Conservation (phyloP, 2,797 vertebrate species). For the Rhinophrynus dorsalis region DNA sequence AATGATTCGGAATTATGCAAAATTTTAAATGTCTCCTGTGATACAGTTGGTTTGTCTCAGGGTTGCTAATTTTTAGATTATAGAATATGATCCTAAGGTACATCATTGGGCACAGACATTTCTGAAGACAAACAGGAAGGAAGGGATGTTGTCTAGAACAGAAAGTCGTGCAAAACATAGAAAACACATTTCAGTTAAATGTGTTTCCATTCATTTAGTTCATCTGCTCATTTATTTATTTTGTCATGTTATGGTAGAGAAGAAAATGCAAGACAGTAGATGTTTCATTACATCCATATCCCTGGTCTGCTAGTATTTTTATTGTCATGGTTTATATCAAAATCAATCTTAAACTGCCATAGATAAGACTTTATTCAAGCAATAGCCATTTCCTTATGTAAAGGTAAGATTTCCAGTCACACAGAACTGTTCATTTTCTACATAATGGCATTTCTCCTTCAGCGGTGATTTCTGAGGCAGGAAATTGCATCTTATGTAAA, state of each 20-base stretch:
- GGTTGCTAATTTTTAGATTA: too few relatives aligned
- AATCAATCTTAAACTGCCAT: constrained; percentile 41
- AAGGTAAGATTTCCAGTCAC: constrained; percentile 42
- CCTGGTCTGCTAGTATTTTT: constrained; percentile 37
- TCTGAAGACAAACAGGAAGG: neutral
- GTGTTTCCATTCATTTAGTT: constrained; percentile 35
- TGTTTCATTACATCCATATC: constrained; percentile 42
- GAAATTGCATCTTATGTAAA: constrained; percentile 43
- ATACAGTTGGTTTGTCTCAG: too few relatives aligned
- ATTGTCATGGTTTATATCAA: constrained; percentile 46
- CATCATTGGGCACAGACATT: neutral
- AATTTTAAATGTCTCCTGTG: too few relatives aligned
- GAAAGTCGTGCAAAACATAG: constrained; percentile 4
- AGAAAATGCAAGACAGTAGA: constrained; percentile 21
- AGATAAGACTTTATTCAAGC: constrained; percentile 27
- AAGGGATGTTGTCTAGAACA: neutral
- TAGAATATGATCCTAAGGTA: too few relatives aligned
- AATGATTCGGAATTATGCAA: too few relatives aligned
- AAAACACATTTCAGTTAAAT: constrained; percentile 3
- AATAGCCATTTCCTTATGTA: constrained; percentile 46
- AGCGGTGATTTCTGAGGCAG: constrained; percentile 44
- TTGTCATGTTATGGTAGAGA: constrained; percentile 34
- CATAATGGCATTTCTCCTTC: constrained; percentile 48
- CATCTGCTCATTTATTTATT: constrained; percentile 36
- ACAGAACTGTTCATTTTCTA: constrained; percentile 36